These are phyloP conservation scores for Ferdinandea cuprea DNA, from an alignment of 2,888 invertebrate genomes.

Conservation along the genomic window DNA sequence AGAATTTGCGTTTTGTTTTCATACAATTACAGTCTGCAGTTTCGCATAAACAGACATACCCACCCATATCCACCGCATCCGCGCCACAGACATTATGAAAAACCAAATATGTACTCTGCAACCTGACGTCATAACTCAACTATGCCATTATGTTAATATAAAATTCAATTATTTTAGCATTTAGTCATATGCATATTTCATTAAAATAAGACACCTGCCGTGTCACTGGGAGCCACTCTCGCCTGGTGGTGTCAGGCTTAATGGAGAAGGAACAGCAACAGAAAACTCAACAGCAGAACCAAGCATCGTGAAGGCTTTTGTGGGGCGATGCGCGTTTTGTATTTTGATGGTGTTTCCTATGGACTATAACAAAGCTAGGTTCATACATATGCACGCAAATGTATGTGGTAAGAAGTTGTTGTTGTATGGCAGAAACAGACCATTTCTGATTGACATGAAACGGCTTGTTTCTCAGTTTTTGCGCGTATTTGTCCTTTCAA, in stretches of 20 bases:
- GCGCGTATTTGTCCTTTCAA: slow-evolving; percentile 21
- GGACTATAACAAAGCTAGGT: slow-evolving; percentile 11
- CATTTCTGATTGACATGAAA: slow-evolving; percentile 29
- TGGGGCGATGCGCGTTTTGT: slow-evolving; percentile 23
- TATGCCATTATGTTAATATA: slow-evolving; percentile 81
- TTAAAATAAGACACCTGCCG: slow-evolving; percentile 81
- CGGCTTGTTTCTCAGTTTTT: slow-evolving; percentile 27
- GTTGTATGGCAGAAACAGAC: slow-evolving; percentile 27
- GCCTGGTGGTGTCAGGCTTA: slow-evolving; percentile 2
- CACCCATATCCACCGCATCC: slow-evolving; percentile 7
- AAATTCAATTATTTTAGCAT: slow-evolving; percentile 83
- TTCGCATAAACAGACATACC: neutral
- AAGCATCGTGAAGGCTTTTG: slow-evolving; percentile 1
- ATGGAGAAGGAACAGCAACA: neutral
- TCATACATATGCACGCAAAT: slow-evolving; percentile 30
- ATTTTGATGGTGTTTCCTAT: slow-evolving; percentile 7
- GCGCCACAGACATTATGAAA: slow-evolving; percentile 14
- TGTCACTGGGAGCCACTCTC: slow-evolving; percentile 61
- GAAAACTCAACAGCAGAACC: neutral
- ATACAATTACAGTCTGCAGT: slow-evolving; percentile 8
- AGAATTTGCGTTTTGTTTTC: slow-evolving; percentile 3
- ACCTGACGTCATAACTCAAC: slow-evolving; percentile 54
- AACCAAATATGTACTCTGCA: slow-evolving; percentile 27
- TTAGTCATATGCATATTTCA: slow-evolving; percentile 82
- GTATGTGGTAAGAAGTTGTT: slow-evolving; percentile 18